Evolutionary conservation across 2,888 invertebrate genomes (phyloP), one percentile per base, ranked within the genome.

Genomic region (Keiferia lycopersicella): DNA sequence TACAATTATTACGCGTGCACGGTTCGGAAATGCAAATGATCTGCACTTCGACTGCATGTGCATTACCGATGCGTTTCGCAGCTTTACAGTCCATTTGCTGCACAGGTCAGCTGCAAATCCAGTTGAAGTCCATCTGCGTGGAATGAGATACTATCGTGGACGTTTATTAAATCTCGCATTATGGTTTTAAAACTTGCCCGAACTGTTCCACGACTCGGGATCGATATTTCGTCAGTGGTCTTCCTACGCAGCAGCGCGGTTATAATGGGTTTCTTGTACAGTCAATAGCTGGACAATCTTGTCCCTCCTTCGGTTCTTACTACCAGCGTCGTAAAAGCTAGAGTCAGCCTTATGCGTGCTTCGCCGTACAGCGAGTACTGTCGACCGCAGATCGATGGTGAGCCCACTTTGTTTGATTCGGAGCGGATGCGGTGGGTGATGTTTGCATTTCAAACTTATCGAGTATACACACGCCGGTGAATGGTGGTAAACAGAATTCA

Each of bases 201-300:
- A 41, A 41, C 41, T 41, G 41, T 41, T 41, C 14, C 41, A 6
- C n/a, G 16, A 16, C 45, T 50, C 20, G 20, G 50, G 20, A 50
- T 50, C 50, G 50, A 50, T 50, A 50, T 50, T 50, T 50, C 50
- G 50, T 50, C 50, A 50, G 50, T 20, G 20, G 50, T 50, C 20
- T 50, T 50, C 50, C 20, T 50, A 20, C 20, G 50, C 50, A 20
- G 50, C 50, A 20, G 20, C 18, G 50, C 18, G 50, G 20, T 50
- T 18, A 50, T 20, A 48, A 50, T 50, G 20, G 45, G 45, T n/a
- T n/a, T 45, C 45, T 16, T 41, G 41, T 41, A 41, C 41, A 41
- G 41, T 41, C 3, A 1, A 45, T 6, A 7, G 16, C 45, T 34
- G n/a, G 0, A 45, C 6, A 16, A 45, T 0, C 3, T 45, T 45